phyloP scores from a whole-genome alignment of 2,113 vertebrate species.

The Prinia subflava region DNA sequence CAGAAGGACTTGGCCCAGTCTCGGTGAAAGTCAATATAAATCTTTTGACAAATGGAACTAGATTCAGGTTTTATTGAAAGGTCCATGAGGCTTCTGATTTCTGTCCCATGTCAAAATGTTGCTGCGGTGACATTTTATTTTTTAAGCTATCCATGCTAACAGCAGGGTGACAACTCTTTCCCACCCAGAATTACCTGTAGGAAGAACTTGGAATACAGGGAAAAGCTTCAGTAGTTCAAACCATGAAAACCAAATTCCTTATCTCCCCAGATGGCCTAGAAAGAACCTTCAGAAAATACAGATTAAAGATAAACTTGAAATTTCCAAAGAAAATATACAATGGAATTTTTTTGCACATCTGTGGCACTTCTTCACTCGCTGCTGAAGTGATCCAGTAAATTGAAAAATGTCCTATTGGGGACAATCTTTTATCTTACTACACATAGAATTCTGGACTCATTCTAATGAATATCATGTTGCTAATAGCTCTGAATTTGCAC shows the following conservation, averaged over 20 bases:
- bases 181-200: slow-evolving; percentile 13
- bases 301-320: slow-evolving; percentile 57
- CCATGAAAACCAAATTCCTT: slow-evolving; percentile 63
- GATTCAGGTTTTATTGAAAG: not conserved
- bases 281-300: slow-evolving; percentile 54
- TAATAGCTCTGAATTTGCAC: not conserved
- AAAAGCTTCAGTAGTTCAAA: slow-evolving; percentile 51
- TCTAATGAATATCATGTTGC: not conserved
- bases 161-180: not conserved
- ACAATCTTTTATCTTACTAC: not conserved
- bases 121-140: not conserved
- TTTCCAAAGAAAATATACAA: slow-evolving; percentile 67
- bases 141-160: not conserved
- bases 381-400: slow-evolving; percentile 42
- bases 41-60: not conserved
- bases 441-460: not conserved
- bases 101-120: not conserved
- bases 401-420: not conserved
- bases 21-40: not conserved
- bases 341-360: slow-evolving; percentile 62
- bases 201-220: slow-evolving; percentile 45
- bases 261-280: slow-evolving; percentile 61
- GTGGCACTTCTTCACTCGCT: slow-evolving; percentile 38
- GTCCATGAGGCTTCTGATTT: not conserved
- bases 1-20: not conserved